Evolutionary conservation across 2,888 invertebrate genomes (phyloP).

Genomic region (Drosophila acutilabella): DNA sequence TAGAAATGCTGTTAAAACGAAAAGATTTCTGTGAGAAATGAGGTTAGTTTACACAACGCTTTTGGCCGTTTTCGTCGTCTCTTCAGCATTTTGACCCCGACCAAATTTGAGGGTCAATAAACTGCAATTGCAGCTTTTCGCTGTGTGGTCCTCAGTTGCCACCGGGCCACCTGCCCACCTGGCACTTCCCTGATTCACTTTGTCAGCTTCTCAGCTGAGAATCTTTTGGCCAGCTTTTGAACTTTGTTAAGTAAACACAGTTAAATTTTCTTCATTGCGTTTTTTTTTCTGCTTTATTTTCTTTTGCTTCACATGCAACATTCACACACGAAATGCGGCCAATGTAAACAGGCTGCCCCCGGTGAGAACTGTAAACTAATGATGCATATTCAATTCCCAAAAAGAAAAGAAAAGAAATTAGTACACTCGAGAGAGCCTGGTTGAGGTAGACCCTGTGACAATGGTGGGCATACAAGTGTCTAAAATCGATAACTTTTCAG

Average conservation of each 20-base stretch:
- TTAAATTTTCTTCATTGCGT: constrained; percentile 7
- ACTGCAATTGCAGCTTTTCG: constrained; percentile 10
- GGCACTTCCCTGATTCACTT: not conserved
- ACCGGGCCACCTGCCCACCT: not conserved
- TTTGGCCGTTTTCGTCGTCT: not conserved
- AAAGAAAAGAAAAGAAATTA: not conserved
- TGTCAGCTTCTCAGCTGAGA: not conserved
- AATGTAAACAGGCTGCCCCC: constrained; percentile 53
- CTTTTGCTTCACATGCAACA: not conserved
- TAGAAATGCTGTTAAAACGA: not conserved
- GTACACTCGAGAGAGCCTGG: no score
- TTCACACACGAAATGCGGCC: constrained; percentile 36
- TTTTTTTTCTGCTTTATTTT: constrained; percentile 5
- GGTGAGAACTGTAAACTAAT: constrained; percentile 46
- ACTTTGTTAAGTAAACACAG: constrained; percentile 51
- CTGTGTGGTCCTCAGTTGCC: constrained; percentile 8
- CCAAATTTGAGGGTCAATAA: constrained; percentile 31
- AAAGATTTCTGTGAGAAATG: not conserved
- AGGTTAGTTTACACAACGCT: constrained; percentile 5
- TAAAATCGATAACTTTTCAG: no score
- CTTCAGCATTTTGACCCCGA: constrained; percentile 6
- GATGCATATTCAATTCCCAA: constrained; percentile 33
- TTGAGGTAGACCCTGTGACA: no score
- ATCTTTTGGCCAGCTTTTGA: constrained; percentile 26
- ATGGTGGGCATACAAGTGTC: no score